phyloP scores from a whole-genome alignment of 2,797 vertebrate species.

The Natrix natrix region DNA sequence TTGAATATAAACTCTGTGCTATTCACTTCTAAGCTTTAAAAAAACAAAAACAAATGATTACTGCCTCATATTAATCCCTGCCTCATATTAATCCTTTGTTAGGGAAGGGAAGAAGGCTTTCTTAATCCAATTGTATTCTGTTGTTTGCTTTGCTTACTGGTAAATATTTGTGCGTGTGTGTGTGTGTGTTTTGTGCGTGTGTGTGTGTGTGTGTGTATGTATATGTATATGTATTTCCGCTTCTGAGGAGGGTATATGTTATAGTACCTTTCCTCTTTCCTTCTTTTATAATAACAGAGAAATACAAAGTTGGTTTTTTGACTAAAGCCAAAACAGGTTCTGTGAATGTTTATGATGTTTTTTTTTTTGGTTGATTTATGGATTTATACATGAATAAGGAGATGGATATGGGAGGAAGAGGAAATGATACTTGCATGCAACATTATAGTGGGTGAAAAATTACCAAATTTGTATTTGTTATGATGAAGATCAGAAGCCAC shows the following conservation, averaged over 20 bases:
- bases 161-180: neutral
- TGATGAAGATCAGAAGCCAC: neutral
- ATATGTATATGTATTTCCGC: too few species aligned
- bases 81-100: neutral
- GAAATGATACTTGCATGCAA: neutral
- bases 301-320: neutral
- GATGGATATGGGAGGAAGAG: neutral
- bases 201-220: too few species aligned
- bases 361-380: neutral
- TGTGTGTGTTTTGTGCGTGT: too few species aligned
- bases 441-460: neutral
- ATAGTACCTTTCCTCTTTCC: neutral
- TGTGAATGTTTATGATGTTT: neutral
- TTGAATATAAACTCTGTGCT: neutral
- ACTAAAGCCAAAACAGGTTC: neutral
- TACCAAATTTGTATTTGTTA: neutral
- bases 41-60: neutral
- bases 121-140: neutral
- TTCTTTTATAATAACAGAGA: neutral
- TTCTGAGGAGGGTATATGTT: neutral
- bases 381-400: neutral
- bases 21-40: neutral
- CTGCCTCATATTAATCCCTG: neutral
- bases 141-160: neutral
- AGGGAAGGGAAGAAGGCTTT: neutral